Percentiles rank a stretch among this genome's conserved stretches.
phyloP scores from a whole-genome alignment of 2,113 vertebrate species.

The Bothrops jararaca region DNA sequence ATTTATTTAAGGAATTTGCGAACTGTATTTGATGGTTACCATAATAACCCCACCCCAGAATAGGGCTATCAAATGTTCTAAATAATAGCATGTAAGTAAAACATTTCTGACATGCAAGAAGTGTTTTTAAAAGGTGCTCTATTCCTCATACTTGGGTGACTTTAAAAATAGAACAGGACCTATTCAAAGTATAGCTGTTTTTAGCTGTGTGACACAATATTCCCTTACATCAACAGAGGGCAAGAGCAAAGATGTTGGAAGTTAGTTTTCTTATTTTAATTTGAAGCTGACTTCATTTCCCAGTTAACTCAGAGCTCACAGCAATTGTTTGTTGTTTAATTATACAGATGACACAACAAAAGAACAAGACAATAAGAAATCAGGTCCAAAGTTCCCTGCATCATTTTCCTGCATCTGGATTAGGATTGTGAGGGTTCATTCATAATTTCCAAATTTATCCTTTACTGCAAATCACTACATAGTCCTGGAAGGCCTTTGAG shows the following conservation, averaged over 20 bases:
- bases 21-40: neutral
- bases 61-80: neutral
- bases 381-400: neutral
- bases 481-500: neutral
- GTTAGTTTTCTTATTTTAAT: neutral
- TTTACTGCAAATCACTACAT: neutral
- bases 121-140: neutral
- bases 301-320: neutral
- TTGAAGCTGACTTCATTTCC: neutral
- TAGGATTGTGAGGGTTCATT: neutral
- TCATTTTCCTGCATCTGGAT: neutral
- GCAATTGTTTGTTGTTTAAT: neutral
- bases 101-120: neutral
- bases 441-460: neutral
- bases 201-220: neutral
- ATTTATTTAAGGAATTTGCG: neutral
- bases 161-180: neutral
- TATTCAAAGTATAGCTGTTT: neutral
- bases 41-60: neutral
- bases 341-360: neutral
- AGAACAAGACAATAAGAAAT: neutral
- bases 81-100: neutral
- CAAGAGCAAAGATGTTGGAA: neutral
- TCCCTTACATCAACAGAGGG: neutral
- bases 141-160: neutral